Percentiles rank a stretch among this genome's conserved stretches.
These are phyloP conservation scores for Molothrus aeneus DNA, from an alignment of 2,797 vertebrate genomes.

Conservation along the genomic window DNA sequence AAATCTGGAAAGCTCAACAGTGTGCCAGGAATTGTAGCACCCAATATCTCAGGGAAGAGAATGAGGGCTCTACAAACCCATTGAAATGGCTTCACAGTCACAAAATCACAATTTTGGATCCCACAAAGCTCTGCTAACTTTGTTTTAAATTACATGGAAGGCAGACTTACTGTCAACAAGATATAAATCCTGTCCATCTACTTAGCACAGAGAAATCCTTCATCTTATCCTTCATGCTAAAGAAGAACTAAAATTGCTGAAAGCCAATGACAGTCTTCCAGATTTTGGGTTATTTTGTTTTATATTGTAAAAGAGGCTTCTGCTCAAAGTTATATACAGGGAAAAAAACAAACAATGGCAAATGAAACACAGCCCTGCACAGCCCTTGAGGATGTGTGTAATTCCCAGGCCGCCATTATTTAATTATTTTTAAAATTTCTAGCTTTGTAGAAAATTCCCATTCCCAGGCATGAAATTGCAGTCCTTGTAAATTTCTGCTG, in stretches of 20 bases:
- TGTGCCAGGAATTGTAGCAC: not conserved
- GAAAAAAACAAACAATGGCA: not conserved
- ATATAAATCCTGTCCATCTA: not conserved
- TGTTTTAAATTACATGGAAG: not conserved
- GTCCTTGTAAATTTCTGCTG: not conserved
- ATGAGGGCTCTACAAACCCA: not conserved
- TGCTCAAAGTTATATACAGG: not conserved
- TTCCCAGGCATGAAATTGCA: not conserved
- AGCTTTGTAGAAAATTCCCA: not conserved
- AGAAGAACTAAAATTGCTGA: not conserved
- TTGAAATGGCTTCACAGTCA: not conserved
- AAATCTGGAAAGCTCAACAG: not conserved
- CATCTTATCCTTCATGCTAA: not conserved
- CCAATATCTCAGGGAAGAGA: not conserved
- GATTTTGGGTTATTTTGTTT: not conserved
- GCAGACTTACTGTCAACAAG: not conserved
- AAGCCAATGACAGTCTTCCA: not conserved
- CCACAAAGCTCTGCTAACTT: not conserved
- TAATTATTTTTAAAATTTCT: not conserved
- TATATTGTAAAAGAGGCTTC: not conserved
- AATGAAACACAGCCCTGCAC: not conserved
- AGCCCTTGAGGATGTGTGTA: not conserved
- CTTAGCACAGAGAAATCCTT: not conserved
- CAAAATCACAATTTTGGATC: not conserved
- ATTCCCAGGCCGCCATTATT: not conserved